A percentile compares a stretch with the other conserved stretches of the same genome.
Evolutionary conservation across 1,140 invertebrate species (phyloP).

Genomic region (Cydia splendana): DNA sequence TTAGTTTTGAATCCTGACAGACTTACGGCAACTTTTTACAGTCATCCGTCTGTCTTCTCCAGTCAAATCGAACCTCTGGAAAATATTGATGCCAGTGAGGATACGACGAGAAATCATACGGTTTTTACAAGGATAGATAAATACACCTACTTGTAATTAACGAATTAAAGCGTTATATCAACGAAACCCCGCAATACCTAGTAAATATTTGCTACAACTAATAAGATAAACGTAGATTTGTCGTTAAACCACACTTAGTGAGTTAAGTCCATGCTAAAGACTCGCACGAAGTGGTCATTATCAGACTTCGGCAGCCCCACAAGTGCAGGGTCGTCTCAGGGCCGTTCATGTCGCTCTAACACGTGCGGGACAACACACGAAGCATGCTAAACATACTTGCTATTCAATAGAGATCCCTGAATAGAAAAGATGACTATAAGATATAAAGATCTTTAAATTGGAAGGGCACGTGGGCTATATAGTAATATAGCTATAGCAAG

Average conservation of each 20-base stretch:
- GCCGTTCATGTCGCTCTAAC: constrained; percentile 33
- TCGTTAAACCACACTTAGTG: constrained; percentile 36
- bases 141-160: not conserved
- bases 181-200: not conserved
- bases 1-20: no score
- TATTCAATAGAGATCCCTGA: no score
- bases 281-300: constrained; percentile 45
- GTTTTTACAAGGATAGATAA: not conserved
- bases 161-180: not conserved
- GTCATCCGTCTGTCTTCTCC: no score
- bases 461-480: not conserved
- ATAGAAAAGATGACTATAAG: not conserved
- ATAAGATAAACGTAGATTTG: constrained; percentile 26
- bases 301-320: constrained; percentile 41
- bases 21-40: no score
- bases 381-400: not conserved
- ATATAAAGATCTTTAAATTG: not conserved
- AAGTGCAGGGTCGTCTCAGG: constrained; percentile 44
- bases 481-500: no score
- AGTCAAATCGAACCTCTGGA: no score
- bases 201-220: constrained; percentile 14
- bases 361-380: not conserved
- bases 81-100: no score
- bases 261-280: constrained; percentile 40
- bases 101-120: not conserved